These are phyloP conservation scores for Polymixis lichenea DNA, from an alignment of 2,888 invertebrate species.

Conservation along the genomic window DNA sequence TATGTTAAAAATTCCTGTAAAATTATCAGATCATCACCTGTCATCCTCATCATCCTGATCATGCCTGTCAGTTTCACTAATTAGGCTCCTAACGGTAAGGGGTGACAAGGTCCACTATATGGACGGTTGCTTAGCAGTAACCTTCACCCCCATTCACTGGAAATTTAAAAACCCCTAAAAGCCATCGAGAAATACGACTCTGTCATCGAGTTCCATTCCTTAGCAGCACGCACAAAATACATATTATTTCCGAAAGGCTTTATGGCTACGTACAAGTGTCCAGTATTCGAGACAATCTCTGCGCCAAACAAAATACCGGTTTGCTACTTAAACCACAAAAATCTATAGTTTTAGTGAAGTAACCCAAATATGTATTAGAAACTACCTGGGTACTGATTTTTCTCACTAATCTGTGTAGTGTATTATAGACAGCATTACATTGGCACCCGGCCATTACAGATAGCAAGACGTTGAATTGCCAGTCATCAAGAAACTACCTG, in stretches of 20 bases:
- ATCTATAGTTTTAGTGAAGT: background rate
- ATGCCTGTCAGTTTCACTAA: background rate
- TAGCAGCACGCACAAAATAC: background rate
- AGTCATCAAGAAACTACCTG: slow-evolving; percentile 57
- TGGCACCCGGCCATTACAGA: slow-evolving; percentile 57
- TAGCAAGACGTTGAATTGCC: slow-evolving; percentile 50
- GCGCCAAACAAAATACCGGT: background rate
- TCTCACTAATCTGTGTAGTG: slow-evolving; percentile 24
- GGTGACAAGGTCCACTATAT: too few relatives aligned
- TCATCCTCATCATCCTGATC: too few relatives aligned
- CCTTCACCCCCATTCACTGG: background rate
- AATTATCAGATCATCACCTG: background rate
- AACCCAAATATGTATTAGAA: slow-evolving; percentile 10
- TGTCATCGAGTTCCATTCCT: background rate
- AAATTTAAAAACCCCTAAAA: background rate
- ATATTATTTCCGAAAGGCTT: background rate
- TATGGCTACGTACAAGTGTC: slow-evolving; percentile 3
- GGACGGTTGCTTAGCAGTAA: background rate
- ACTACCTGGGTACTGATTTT: slow-evolving; percentile 28
- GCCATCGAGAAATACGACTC: background rate
- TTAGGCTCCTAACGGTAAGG: background rate
- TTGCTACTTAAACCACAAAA: background rate
- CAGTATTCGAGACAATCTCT: background rate
- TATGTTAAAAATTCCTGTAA: background rate
- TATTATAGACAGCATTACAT: slow-evolving; percentile 40